Base-by-base conservation (phyloP, 2,888 invertebrate genomes). In the Conomelus anceps region DNA sequence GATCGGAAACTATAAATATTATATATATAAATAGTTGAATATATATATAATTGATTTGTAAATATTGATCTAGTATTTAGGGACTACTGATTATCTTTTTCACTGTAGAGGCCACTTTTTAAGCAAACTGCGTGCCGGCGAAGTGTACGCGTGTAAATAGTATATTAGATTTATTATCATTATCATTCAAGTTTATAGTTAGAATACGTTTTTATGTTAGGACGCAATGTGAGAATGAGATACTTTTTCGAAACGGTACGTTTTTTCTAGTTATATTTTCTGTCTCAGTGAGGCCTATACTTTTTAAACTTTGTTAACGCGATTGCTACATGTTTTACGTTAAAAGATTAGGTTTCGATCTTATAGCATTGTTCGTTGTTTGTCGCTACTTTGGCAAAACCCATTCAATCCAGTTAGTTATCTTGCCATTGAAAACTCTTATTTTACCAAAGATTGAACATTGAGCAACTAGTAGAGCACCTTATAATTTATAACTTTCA, bases 131-230 rank as follows among this genome's bases (percentile, higher is more conserved):
- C 63, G 63, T 63, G 23, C 86, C 86, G 86, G 23, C 86, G 86
- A 86, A 20, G 26, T 86, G 86, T 23, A 86, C 88, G 88, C 89
- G 85, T 89, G 87, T 90, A 90, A 23, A 90, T 90, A 89, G 87
- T 87, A 24, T 87, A 63, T 63, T 63, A n/a, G 63, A n/a, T 63
- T 63, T 63, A 63, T 63, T 63, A 63, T 63, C 63, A 63, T 63
- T n/a, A 63, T 63, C 63, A 13, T 63, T 63, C 63, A 63, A 63
- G 63, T 63, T 63, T 63, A 63, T 63, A 63, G 63, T 63, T 63
- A n/a, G n/a, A 63, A 63, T 63, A 63, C n/a, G 63, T 63, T 63
- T 34, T 63, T 63, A 63, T 63, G 63, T 63, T 63, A 63, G n/a
- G n/a, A n/a, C 20, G 63, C 63, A 63, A 63, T 63, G 63, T 63